Evolutionary conservation across 2,113 vertebrate species (phyloP).

Genomic region (Columbina picui): DNA sequence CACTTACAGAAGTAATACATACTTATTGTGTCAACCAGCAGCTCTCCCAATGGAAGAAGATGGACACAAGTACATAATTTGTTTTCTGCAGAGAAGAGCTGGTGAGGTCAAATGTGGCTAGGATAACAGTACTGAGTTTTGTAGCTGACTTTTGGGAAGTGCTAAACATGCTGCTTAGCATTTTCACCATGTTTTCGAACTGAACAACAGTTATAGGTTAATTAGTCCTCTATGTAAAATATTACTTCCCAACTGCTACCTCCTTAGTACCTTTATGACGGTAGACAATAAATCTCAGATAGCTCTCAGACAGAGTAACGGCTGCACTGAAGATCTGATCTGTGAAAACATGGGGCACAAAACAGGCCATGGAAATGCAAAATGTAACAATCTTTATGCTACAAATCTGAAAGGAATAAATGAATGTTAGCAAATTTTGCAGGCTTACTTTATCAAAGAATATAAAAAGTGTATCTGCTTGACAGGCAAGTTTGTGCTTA

Average conservation of each 20-base stretch:
- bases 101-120: background rate
- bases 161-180: background rate
- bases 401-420: background rate
- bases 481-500: background rate
- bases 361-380: background rate
- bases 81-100: background rate
- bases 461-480: background rate
- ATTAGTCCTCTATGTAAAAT: background rate
- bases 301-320: background rate
- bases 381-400: background rate
- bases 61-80: background rate
- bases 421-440: background rate
- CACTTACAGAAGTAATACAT: background rate
- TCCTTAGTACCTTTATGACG: background rate
- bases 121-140: background rate
- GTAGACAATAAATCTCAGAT: background rate
- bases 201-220: background rate
- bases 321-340: background rate
- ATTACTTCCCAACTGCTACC: background rate
- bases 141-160: background rate
- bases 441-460: background rate
- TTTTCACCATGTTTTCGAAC: background rate
- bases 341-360: background rate
- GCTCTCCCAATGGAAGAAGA: background rate
- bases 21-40: background rate